These are phyloP conservation scores for Psittacara wagleri DNA, from an alignment of 2,113 vertebrate species.

Conservation along the genomic window DNA sequence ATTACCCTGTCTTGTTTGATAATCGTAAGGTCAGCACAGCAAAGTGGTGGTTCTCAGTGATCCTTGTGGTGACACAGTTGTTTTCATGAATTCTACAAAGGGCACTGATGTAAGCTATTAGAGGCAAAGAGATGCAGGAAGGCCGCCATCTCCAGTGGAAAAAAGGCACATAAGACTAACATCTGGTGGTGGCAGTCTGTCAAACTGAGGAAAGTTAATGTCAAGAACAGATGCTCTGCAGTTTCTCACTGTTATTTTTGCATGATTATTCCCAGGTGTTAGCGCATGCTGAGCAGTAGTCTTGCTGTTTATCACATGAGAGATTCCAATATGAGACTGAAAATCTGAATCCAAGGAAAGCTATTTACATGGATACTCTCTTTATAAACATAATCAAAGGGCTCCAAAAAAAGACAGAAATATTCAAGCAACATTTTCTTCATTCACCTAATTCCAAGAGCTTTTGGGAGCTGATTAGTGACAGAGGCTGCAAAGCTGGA, in stretches of 20 bases:
- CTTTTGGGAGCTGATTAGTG: slow-evolving; percentile 48
- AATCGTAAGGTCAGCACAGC: background rate
- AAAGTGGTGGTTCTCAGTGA: background rate
- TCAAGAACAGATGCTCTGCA: slow-evolving; percentile 77
- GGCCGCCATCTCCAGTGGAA: slow-evolving; percentile 47
- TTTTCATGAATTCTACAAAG: slow-evolving; percentile 54
- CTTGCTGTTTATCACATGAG: slow-evolving; percentile 73
- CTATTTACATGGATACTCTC: slow-evolving; percentile 69
- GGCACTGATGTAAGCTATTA: slow-evolving; percentile 62
- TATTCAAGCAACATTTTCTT: slow-evolving; percentile 54
- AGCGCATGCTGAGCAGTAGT: slow-evolving; percentile 70
- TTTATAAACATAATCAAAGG: slow-evolving; percentile 49
- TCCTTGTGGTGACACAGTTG: slow-evolving; percentile 15
- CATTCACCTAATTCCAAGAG: slow-evolving; percentile 63
- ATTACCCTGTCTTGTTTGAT: background rate
- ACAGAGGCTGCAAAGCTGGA: slow-evolving; percentile 32
- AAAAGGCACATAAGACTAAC: slow-evolving; percentile 74
- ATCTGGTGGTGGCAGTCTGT: slow-evolving; percentile 79
- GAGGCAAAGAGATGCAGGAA: slow-evolving; percentile 59
- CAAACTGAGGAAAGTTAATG: slow-evolving; percentile 77
- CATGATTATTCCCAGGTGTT: slow-evolving; percentile 83
- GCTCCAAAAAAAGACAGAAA: slow-evolving; percentile 4
- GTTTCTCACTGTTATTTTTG: slow-evolving; percentile 80
- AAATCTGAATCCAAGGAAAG: slow-evolving; percentile 28
- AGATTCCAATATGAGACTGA: slow-evolving; percentile 10